These are phyloP conservation scores for Synodontis membranacea DNA, from an alignment of 2,113 vertebrate species.

Conservation along the genomic window DNA sequence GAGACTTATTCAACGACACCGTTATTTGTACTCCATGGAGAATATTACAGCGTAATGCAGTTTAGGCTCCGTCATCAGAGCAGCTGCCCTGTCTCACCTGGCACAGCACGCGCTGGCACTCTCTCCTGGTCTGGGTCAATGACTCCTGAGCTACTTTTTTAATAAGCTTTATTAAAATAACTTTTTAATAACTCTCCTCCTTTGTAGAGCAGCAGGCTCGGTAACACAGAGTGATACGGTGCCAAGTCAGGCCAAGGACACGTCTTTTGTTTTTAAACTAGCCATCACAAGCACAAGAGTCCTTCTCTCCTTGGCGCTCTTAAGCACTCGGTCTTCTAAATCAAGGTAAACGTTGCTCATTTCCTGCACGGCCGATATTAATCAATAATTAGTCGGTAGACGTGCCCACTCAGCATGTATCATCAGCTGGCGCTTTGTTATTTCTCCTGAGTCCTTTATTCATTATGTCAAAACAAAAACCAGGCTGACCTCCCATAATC, in stretches of 20 bases:
- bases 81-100: conserved; percentile 37
- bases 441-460: conserved; percentile 45
- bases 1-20: background rate
- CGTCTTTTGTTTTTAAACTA: conserved; percentile 23
- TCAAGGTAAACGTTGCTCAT: conserved; percentile 47
- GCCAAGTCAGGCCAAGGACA: conserved; percentile 36
- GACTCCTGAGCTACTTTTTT: conserved; percentile 26
- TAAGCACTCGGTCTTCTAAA: conserved; percentile 26
- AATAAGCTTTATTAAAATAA: conserved; percentile 54
- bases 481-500: conserved; percentile 36
- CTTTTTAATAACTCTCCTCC: conserved; percentile 53
- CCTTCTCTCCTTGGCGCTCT: conserved; percentile 55
- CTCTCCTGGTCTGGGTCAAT: conserved; percentile 33
- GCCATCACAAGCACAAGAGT: background rate
- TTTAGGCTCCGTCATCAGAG: background rate
- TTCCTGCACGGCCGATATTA: conserved; percentile 47
- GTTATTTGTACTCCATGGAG: background rate
- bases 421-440: conserved; percentile 35
- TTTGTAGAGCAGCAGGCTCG: conserved; percentile 38
- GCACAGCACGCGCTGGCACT: conserved; percentile 36
- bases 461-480: conserved; percentile 47
- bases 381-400: conserved; percentile 54
- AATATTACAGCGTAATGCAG: background rate
- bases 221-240: conserved; percentile 23
- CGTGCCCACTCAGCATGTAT: conserved; percentile 44